These are phyloP conservation scores for Saturnia japonica DNA, from an alignment of 2,888 invertebrate species.

Conservation along the genomic window DNA sequence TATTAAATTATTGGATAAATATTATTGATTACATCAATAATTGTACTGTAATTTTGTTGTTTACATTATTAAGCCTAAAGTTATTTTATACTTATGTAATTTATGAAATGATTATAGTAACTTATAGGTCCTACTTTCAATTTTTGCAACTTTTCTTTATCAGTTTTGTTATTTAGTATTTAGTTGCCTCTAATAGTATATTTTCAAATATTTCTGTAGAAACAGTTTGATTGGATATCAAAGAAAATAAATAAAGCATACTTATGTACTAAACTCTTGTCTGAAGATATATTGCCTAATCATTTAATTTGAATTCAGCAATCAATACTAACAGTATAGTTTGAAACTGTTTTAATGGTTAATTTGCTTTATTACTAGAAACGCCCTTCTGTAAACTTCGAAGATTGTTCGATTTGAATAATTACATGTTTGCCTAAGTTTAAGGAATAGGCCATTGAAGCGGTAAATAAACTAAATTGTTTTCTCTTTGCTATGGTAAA, in stretches of 20 bases:
- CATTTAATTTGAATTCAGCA: background rate
- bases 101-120: no score
- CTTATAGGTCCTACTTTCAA: no score
- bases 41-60: no score
- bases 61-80: no score
- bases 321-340: background rate
- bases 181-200: no score
- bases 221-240: background rate
- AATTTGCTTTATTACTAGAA: background rate
- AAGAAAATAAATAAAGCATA: background rate
- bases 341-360: background rate
- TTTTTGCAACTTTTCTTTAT: no score
- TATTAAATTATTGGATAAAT: no score
- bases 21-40: no score
- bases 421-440: background rate
- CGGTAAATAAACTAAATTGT: background rate
- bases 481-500: background rate
- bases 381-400: background rate
- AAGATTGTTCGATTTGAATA: constrained; percentile 2
- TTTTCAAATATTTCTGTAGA: no score
- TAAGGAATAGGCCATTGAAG: background rate
- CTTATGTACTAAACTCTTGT: background rate
- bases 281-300: background rate
- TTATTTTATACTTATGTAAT: no score
- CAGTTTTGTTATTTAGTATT: no score